Evolutionary conservation across 2,888 invertebrate genomes (phyloP), one percentile per base, ranked within the genome.

Genomic region (Volucella zonaria): DNA sequence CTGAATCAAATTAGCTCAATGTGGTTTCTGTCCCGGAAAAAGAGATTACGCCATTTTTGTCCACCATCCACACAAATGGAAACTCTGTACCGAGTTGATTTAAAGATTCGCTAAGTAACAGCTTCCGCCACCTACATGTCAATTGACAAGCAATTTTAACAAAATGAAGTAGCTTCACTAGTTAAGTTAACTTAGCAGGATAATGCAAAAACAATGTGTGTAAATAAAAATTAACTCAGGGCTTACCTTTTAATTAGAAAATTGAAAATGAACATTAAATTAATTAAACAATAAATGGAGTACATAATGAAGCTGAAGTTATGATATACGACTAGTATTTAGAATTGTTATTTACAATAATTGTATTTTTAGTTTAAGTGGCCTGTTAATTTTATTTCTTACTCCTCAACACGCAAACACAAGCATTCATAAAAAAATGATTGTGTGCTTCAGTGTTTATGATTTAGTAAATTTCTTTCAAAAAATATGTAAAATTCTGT

Each of bases 171-270:
- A 15, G 38, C 66, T 66, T 52, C 43, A 56, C 51, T n/a, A 18
- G 14, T 15, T 43, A 18, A 58, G 42, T 67, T 45, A 71, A 77
- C 8, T 40, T 54, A 62, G 73, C 51, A 67, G 70, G 58, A 23
- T 1, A 31, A 56, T 47, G 14, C 38, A 56, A 76, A 61, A 52
- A 73, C 31, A 31, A 31, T 31, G n/a, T 38, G 12, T 78, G 77
- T 70, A 78, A 70, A 78, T 70, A 68, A 56, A 67, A 12, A 49
- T 67, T 76, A 80, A 85, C 83, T 85, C 83, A 85, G 83, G 83
- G 83, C 80, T 76, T 85, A 85, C 67, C 76, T 85, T 59, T 52
- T 85, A 85, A 85, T 80, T 85, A 85, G 83, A 76, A 52, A 85
- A 85, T 67, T 80, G 42, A 67, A 71, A 62, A 51, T 67, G 74